phyloP scores from a whole-genome alignment of 2,888 invertebrate species.

The Trichopria drosophilae region DNA sequence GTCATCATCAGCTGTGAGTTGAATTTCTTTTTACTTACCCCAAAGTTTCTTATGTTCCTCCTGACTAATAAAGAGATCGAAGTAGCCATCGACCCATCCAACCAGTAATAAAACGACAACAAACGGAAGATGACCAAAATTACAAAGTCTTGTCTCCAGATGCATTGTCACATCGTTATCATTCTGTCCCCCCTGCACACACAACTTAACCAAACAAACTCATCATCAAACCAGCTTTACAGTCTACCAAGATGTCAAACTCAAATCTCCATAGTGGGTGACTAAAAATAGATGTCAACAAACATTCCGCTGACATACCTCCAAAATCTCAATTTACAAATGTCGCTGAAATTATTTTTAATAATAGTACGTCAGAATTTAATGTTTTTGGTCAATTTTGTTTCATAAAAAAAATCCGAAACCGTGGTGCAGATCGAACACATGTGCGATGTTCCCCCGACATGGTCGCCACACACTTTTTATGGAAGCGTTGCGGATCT shows the following conservation, averaged over 20 bases:
- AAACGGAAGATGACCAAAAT: constrained; percentile 49
- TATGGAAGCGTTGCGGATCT: too few relatives aligned
- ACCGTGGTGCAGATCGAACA: too few relatives aligned
- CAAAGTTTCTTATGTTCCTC: constrained; percentile 78
- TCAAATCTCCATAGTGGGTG: constrained; percentile 25
- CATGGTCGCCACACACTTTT: not conserved
- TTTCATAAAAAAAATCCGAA: too few relatives aligned
- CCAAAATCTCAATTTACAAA: constrained; percentile 9
- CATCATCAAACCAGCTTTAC: constrained; percentile 3
- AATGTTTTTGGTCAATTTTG: too few relatives aligned
- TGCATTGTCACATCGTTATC: constrained; percentile 54
- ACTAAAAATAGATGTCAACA: too few relatives aligned
- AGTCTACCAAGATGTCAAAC: not conserved
- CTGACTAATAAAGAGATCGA: constrained; percentile 79
- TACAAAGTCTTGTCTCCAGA: constrained; percentile 54
- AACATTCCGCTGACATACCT: too few relatives aligned
- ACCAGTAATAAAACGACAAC: constrained; percentile 49
- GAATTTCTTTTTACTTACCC: constrained; percentile 65
- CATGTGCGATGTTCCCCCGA: not conserved
- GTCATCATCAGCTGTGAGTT: too few relatives aligned
- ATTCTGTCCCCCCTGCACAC: constrained; percentile 28
- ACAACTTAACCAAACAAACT: constrained; percentile 7
- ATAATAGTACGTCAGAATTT: too few relatives aligned
- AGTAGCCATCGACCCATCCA: constrained; percentile 67
- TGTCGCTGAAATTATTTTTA: too few relatives aligned